Base-by-base conservation (phyloP, 2,113 vertebrate species). In the Menura novaehollandiae region DNA sequence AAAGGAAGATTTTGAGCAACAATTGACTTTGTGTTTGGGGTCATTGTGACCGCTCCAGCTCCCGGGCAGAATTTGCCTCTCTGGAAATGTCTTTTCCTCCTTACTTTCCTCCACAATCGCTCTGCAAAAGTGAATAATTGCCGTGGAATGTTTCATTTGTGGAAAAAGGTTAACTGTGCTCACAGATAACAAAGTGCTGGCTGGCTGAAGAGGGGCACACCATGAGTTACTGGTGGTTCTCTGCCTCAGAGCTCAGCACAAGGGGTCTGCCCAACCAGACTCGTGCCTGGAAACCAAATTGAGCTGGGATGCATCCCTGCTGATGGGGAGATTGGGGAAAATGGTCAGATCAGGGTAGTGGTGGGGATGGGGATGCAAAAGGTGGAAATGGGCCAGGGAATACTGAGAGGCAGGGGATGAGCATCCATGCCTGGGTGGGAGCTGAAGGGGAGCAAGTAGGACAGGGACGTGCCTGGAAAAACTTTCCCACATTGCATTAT, bases 11-110 rank as follows among this genome's bases (percentile, higher is more conserved):
- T 86, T 77, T 26, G 37, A 84, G 68, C 90, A 37, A 41, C 30
- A 47, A 67, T 9, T 90, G 72, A 76, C 82, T 71, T 88, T 49
- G 88, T 51, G 47, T 93, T 85, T 23, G 68, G 67, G 71, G 77
- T 85, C 72, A 7, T 2, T 4, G 14, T 37, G 89, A 18, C 43
- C 0, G 4, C 20, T 59, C 60, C 14, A 15, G 39, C 69, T 85
- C n/a, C n/a, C 41, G 19, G 68, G 66, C 44, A 28, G 73, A 32
- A 63, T 64, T 80, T 0, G 0, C 59, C 23, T 56, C 62, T 43
- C 43, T 4, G 35, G 43, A 83, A 76, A 47, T 2, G 20, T 19
- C 33, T 78, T 76, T 52, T 76, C 39, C 64, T 83, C 62, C 85
- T 74, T 74, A 23, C 30, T 49, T 39, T 52, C 46, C 27, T 41